phyloP scores from a whole-genome alignment of 2,888 invertebrate species.

The Lacanobia oleracea region DNA sequence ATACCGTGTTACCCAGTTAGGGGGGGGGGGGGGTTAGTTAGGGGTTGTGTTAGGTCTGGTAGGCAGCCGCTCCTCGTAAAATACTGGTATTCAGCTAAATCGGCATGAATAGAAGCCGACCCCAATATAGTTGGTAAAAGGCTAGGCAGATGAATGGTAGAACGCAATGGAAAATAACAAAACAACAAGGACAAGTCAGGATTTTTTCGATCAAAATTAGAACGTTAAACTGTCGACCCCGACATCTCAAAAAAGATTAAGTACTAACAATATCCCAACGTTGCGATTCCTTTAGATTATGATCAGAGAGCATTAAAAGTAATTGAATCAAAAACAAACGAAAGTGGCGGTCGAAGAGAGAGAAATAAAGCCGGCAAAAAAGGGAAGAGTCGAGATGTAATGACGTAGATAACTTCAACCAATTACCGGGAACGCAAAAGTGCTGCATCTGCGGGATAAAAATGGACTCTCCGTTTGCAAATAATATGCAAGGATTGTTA shows the following conservation, averaged over 20 bases:
- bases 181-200: constrained; percentile 16
- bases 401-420: constrained; percentile 89
- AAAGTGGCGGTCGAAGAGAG: constrained; percentile 82
- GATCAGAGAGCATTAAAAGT: constrained; percentile 82
- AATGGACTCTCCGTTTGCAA: constrained; percentile 83
- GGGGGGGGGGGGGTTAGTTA: no score
- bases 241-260: constrained; percentile 68
- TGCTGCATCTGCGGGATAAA: constrained; percentile 88
- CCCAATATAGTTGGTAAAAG: no score
- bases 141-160: no score
- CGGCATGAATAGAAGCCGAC: no score
- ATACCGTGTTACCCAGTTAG: no score
- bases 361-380: constrained; percentile 85
- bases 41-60: no score
- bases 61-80: no score
- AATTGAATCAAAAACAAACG: constrained; percentile 89
- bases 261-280: constrained; percentile 71
- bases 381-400: constrained; percentile 88
- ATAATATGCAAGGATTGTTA: constrained; percentile 82
- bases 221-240: constrained; percentile 56
- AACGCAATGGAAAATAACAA: not conserved
- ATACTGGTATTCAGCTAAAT: no score
- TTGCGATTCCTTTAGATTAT: constrained; percentile 75
- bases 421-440: constrained; percentile 86
- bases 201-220: constrained; percentile 42